Percentiles rank a stretch among this genome's conserved stretches.
Evolutionary conservation across 1,140 invertebrate genomes (phyloP).

Genomic region (Propsilocerus akamusi): DNA sequence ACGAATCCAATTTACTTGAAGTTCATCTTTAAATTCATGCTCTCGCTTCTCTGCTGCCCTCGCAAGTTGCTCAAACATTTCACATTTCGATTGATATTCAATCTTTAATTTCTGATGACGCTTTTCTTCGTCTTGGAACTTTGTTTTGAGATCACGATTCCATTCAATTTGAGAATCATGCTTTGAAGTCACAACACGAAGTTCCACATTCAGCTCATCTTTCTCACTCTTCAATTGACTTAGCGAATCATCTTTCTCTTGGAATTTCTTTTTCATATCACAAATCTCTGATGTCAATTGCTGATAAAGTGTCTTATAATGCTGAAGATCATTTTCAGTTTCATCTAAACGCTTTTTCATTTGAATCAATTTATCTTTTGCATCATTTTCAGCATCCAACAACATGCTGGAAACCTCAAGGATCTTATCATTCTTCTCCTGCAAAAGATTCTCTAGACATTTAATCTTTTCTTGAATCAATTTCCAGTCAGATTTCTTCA

Average conservation of each 20-base stretch:
- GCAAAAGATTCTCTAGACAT: not conserved
- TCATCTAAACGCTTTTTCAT: not conserved
- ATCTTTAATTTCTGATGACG: constrained; percentile 9
- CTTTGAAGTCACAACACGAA: constrained; percentile 17
- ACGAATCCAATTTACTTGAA: constrained; percentile 16
- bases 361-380: not conserved
- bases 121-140: not conserved
- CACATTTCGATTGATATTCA: constrained; percentile 20
- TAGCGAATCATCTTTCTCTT: not conserved
- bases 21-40: constrained; percentile 19
- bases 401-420: not conserved
- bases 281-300: not conserved
- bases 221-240: not conserved
- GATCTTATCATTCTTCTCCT: not conserved
- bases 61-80: constrained; percentile 16
- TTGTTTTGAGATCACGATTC: not conserved
- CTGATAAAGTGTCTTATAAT: not conserved
- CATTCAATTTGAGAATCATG: constrained; percentile 10
- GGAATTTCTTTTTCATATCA: not conserved
- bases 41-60: constrained; percentile 16
- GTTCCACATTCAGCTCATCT: constrained; percentile 17
- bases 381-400: not conserved
- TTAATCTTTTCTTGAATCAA: not conserved
- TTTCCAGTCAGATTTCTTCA: not conserved
- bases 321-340: not conserved